phyloP scores from a whole-genome alignment of 2,888 invertebrate genomes.

The Apamea crenata region DNA sequence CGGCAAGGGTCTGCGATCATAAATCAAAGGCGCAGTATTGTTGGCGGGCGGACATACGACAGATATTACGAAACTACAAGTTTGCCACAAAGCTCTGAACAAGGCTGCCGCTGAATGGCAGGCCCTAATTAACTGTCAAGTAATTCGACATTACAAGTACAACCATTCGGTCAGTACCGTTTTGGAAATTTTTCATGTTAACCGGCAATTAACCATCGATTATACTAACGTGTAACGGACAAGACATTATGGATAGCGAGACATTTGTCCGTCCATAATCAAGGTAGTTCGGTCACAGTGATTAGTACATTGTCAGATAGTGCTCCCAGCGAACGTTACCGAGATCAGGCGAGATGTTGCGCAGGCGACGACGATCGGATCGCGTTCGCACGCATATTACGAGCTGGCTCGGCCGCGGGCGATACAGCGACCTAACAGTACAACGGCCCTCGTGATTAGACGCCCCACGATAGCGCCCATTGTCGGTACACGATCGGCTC shows the following conservation, averaged over 20 bases:
- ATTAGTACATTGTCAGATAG: constrained; percentile 77
- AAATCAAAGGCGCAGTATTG: constrained; percentile 84
- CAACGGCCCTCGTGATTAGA: constrained; percentile 88
- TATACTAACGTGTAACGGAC: constrained; percentile 50
- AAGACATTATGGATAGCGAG: constrained; percentile 24
- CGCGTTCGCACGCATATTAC: constrained; percentile 90
- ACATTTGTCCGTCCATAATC: constrained; percentile 55
- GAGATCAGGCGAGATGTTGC: constrained; percentile 67
- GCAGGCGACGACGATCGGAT: constrained; percentile 82
- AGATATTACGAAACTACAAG: constrained; percentile 84
- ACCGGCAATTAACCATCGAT: constrained; percentile 63
- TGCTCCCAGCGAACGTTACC: constrained; percentile 73
- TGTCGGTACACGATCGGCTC: constrained; percentile 89
- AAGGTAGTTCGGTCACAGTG: constrained; percentile 71
- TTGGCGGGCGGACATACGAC: constrained; percentile 80
- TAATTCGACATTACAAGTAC: constrained; percentile 86
- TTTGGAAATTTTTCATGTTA: constrained; percentile 63
- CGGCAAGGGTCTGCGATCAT: constrained; percentile 77
- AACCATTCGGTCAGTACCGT: constrained; percentile 74
- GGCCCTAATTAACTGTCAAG: constrained; percentile 89
- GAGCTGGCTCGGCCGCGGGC: constrained; percentile 80
- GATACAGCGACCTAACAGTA: constrained; percentile 86
- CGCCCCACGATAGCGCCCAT: constrained; percentile 89
- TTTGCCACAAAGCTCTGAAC: constrained; percentile 80
- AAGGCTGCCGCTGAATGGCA: constrained; percentile 81